Conservation (phyloP, 1,140 invertebrate genomes). For the Drosophila tristis region DNA sequence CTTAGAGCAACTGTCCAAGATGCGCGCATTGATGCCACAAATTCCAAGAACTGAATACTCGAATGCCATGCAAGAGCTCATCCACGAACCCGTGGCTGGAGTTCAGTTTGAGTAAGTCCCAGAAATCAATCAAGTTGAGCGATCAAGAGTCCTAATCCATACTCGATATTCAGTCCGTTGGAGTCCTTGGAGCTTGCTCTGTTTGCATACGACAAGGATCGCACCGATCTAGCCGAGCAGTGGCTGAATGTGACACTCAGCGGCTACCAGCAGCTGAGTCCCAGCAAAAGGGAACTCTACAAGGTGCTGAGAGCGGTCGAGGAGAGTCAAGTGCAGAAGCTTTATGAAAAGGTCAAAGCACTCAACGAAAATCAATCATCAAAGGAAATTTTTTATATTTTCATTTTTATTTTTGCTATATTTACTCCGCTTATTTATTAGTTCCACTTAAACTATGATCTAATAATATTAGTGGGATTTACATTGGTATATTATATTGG, state of each 20-base stretch:
- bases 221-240: not conserved
- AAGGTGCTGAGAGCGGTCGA: not conserved
- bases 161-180: not conserved
- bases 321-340: not conserved
- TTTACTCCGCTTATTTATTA: too few relatives aligned
- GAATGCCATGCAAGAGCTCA: not conserved
- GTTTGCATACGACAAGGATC: not conserved
- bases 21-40: not conserved
- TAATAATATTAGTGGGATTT: too few relatives aligned
- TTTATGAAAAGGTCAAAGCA: too few relatives aligned
- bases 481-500: too few relatives aligned
- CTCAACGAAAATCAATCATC: too few relatives aligned
- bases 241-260: not conserved
- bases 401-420: too few relatives aligned
- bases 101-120: slow-evolving; percentile 6
- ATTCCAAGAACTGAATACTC: not conserved
- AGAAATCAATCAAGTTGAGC: too few relatives aligned
- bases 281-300: not conserved
- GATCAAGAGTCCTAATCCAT: too few relatives aligned
- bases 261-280: not conserved
- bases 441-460: too few relatives aligned
- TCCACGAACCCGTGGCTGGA: not conserved
- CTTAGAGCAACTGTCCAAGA: not conserved
- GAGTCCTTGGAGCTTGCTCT: not conserved
- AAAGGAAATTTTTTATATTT: too few relatives aligned